phyloP scores from a whole-genome alignment of 2,797 vertebrate species.

The Melopsittacus undulatus region DNA sequence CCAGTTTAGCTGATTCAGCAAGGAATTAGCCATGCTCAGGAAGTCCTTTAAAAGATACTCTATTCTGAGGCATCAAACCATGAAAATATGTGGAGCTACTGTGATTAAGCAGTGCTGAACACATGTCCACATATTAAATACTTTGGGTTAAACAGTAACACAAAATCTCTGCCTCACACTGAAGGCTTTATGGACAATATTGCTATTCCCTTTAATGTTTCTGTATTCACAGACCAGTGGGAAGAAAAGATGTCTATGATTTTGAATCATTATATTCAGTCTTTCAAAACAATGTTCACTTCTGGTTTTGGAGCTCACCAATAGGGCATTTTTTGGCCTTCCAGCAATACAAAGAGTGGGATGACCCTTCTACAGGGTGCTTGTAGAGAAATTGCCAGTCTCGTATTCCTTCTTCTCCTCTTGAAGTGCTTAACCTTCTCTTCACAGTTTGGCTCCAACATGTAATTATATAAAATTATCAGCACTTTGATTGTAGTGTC shows the following conservation, averaged over 20 bases:
- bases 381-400: neutral
- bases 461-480: constrained; percentile 59
- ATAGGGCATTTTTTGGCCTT: neutral
- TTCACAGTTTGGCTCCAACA: constrained; percentile 42
- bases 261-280: neutral
- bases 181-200: neutral
- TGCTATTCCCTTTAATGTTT: neutral
- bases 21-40: constrained; percentile 39
- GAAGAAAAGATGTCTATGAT: neutral
- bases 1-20: constrained; percentile 42
- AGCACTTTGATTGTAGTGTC: constrained; percentile 61
- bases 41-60: constrained; percentile 32
- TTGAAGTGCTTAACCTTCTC: constrained; percentile 62
- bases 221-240: neutral
- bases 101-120: constrained; percentile 47
- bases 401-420: neutral
- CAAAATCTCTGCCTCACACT: neutral
- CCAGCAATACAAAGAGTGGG: neutral
- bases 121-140: constrained; percentile 49
- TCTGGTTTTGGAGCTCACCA: neutral
- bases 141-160: constrained; percentile 24
- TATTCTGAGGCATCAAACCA: constrained; percentile 43
- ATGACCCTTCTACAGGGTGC: neutral
- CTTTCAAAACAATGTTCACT: neutral
- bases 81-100: constrained; percentile 44